phyloP scores from a whole-genome alignment of 2,797 vertebrate genomes.

The Denticeps clupeoides region DNA sequence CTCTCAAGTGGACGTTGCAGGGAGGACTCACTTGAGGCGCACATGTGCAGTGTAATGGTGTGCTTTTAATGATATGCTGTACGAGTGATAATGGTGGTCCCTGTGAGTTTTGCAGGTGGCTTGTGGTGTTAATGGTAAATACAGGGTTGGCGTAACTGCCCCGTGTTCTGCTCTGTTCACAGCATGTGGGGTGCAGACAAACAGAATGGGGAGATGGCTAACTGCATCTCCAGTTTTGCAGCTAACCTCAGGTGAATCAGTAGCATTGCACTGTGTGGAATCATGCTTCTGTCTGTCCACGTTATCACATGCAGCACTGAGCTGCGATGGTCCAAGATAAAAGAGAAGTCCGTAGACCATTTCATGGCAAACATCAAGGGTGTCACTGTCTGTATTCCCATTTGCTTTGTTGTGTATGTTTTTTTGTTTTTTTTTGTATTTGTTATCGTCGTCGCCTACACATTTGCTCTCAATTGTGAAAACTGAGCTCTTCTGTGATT shows the following conservation, averaged over 20 bases:
- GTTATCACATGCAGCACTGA: background rate
- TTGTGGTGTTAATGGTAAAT: conserved; percentile 6
- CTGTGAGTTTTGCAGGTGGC: background rate
- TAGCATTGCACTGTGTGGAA: conserved; percentile 26
- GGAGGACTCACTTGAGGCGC: too few relatives aligned
- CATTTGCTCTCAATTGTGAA: background rate
- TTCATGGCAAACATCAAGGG: background rate
- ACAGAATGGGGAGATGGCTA: conserved; percentile 62
- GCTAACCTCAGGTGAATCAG: conserved; percentile 68
- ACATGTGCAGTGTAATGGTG: too few relatives aligned
- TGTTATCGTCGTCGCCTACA: too few relatives aligned
- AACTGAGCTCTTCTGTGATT: background rate
- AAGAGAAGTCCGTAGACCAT: too few relatives aligned
- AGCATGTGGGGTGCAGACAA: conserved; percentile 69
- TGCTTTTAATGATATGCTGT: too few relatives aligned
- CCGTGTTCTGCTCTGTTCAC: conserved; percentile 47
- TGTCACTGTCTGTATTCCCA: background rate
- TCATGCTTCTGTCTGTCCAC: conserved; percentile 27
- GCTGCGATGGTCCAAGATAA: too few relatives aligned
- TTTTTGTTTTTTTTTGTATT: background rate
- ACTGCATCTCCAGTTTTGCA: conserved; percentile 65
- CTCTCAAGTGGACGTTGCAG: too few relatives aligned
- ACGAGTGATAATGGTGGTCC: too few relatives aligned
- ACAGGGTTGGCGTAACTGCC: conserved; percentile 10
- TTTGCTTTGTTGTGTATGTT: background rate